Conservation (phyloP, 1,140 invertebrate species). For the Microplitis demolitor region DNA sequence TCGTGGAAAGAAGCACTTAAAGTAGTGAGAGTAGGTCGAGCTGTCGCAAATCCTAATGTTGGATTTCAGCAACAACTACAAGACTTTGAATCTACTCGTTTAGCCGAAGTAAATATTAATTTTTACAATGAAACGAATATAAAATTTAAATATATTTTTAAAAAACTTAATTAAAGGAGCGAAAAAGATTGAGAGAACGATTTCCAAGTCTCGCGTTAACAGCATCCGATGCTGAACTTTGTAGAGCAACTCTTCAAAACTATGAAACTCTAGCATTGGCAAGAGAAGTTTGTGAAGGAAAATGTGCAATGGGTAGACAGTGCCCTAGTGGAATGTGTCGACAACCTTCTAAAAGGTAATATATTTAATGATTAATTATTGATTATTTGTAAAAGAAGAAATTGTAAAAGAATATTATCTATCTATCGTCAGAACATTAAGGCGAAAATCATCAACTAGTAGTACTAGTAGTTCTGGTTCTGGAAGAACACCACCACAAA, state of each 20-base stretch:
- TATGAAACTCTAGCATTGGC: conserved; percentile 81
- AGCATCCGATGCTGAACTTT: conserved; percentile 76
- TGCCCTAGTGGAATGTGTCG: conserved; percentile 79
- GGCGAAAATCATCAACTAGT: conserved; percentile 60
- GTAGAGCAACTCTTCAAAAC: conserved; percentile 74
- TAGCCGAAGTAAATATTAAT: conserved; percentile 72
- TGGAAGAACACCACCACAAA: conserved; percentile 65
- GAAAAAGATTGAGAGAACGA: conserved; percentile 79
- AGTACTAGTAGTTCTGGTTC: conserved; percentile 62
- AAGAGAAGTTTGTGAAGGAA: conserved; percentile 82
- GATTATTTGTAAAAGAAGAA: background rate
- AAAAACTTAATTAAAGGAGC: conserved; percentile 66
- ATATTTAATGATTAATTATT: conserved; percentile 8
- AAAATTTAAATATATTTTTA: too few relatives aligned
- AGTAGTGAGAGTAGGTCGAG: conserved; percentile 86
- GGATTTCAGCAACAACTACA: conserved; percentile 94
- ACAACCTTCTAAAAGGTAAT: conserved; percentile 62
- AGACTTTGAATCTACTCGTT: conserved; percentile 84
- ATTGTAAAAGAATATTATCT: background rate
- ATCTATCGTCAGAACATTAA: conserved; percentile 46
- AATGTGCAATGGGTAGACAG: conserved; percentile 80
- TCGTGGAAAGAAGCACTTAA: conserved; percentile 92
- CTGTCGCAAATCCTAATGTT: conserved; percentile 92
- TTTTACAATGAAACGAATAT: too few relatives aligned
- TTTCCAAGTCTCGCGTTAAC: conserved; percentile 79